These are phyloP conservation scores for Hymenopus coronatus DNA, from an alignment of 2,888 invertebrate genomes.

Conservation along the genomic window DNA sequence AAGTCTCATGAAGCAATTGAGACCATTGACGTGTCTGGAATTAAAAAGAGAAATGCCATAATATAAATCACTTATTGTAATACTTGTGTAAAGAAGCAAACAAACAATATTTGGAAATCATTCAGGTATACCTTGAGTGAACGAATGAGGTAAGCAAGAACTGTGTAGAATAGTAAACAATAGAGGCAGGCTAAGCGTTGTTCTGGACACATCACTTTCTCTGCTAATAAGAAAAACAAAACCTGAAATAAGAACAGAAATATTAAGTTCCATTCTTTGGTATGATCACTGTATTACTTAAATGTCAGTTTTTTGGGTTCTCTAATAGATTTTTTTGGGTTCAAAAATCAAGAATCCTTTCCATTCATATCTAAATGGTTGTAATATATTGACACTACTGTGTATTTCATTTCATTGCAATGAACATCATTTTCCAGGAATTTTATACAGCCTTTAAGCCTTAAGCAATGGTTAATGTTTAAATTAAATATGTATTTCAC, in stretches of 20 bases:
- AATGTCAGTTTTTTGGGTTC: too few species aligned
- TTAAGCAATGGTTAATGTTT: too few species aligned
- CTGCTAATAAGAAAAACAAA: constrained; percentile 37
- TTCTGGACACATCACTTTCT: constrained; percentile 36
- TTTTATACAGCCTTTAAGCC: too few species aligned
- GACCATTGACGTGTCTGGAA: constrained; percentile 36
- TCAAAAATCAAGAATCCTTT: too few species aligned
- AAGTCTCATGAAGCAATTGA: constrained; percentile 34
- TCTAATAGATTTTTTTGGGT: too few species aligned
- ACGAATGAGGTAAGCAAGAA: constrained; percentile 37
- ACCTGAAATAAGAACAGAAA: constrained; percentile 30
- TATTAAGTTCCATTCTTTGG: too few species aligned
- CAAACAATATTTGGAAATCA: not conserved
- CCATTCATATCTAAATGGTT: too few species aligned
- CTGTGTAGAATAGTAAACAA: constrained; percentile 38
- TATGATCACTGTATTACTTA: too few species aligned
- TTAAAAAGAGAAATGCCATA: not conserved
- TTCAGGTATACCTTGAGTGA: constrained; percentile 35
- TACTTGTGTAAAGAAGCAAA: not conserved
- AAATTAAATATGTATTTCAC: too few species aligned
- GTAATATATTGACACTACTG: too few species aligned
- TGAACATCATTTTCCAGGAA: too few species aligned
- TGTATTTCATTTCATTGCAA: too few species aligned
- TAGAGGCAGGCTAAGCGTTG: constrained; percentile 36
- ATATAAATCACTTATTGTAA: not conserved